phyloP scores from a whole-genome alignment of 2,797 vertebrate genomes.

The Hypotaenidia okinawae region DNA sequence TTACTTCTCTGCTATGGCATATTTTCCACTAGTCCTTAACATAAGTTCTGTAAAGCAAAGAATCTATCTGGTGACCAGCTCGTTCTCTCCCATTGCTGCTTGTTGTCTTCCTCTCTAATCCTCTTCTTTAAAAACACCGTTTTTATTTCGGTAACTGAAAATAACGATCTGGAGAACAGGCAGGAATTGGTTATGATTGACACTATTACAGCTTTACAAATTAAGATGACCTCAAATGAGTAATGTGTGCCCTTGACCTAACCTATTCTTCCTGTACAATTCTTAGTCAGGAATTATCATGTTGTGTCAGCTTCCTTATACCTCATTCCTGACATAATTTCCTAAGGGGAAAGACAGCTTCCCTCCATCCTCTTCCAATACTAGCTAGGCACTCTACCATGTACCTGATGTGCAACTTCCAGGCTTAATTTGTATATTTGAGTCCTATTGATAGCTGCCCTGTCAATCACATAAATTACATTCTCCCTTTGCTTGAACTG shows the following conservation, averaged over 20 bases:
- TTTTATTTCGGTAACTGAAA: not conserved
- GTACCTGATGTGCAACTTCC: not conserved
- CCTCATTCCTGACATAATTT: not conserved
- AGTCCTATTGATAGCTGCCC: not conserved
- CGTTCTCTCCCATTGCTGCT: not conserved
- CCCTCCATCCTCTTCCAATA: not conserved
- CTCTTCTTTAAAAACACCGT: not conserved
- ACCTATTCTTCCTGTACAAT: not conserved
- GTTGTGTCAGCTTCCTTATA: accelerated
- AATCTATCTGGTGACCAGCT: not conserved
- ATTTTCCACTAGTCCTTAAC: not conserved
- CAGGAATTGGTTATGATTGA: not conserved
- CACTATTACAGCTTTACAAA: not conserved
- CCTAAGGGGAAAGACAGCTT: not conserved
- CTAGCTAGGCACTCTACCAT: not conserved
- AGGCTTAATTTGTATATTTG: not conserved
- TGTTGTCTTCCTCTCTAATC: not conserved
- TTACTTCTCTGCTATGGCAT: not conserved
- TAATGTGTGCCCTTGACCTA: not conserved
- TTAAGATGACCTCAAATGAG: not conserved
- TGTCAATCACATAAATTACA: not conserved
- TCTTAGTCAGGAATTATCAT: not conserved
- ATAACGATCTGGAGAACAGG: not conserved
- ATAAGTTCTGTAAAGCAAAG: not conserved
- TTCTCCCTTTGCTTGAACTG: not conserved